phyloP scores from a whole-genome alignment of 2,888 invertebrate genomes.

The Caenorhabditis wallacei region DNA sequence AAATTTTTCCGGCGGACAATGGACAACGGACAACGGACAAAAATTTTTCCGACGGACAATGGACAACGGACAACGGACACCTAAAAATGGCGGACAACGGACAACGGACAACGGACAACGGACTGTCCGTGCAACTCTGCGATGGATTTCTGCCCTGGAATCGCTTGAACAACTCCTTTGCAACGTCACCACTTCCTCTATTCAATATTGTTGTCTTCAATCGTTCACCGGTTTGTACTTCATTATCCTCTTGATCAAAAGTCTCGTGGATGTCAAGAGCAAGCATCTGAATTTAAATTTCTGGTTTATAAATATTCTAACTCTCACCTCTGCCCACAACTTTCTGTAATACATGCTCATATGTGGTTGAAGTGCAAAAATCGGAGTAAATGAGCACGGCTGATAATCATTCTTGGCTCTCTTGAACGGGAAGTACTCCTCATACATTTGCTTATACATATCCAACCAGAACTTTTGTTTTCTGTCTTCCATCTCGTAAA shows the following conservation, averaged over 20 bases:
- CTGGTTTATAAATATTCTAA: too few relatives aligned
- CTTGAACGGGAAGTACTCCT: constrained; percentile 89
- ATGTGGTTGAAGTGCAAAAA: constrained; percentile 87
- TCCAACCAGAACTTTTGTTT: constrained; percentile 90
- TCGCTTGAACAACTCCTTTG: constrained; percentile 79
- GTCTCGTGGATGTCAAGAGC: constrained; percentile 82
- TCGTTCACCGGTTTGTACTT: constrained; percentile 79
- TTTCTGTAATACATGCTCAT: constrained; percentile 82
- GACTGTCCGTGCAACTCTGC: too few relatives aligned
- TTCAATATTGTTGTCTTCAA: constrained; percentile 79
- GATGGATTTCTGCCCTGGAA: constrained; percentile 83
- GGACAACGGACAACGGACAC: too few relatives aligned
- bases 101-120: too few relatives aligned
- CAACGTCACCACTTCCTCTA: constrained; percentile 79
- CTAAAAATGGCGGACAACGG: too few relatives aligned
- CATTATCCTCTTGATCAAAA: constrained; percentile 79
- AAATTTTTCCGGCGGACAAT: too few relatives aligned
- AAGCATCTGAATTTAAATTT: constrained; percentile 77
- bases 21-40: too few relatives aligned
- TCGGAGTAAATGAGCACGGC: constrained; percentile 91
- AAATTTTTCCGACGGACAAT: too few relatives aligned
- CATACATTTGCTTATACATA: constrained; percentile 90
- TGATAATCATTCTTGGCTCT: constrained; percentile 89
- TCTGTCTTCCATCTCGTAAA: constrained; percentile 81
- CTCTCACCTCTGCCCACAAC: constrained; percentile 75